Base-by-base conservation (phyloP, 2,888 invertebrate genomes). In the Netelia melanura region DNA sequence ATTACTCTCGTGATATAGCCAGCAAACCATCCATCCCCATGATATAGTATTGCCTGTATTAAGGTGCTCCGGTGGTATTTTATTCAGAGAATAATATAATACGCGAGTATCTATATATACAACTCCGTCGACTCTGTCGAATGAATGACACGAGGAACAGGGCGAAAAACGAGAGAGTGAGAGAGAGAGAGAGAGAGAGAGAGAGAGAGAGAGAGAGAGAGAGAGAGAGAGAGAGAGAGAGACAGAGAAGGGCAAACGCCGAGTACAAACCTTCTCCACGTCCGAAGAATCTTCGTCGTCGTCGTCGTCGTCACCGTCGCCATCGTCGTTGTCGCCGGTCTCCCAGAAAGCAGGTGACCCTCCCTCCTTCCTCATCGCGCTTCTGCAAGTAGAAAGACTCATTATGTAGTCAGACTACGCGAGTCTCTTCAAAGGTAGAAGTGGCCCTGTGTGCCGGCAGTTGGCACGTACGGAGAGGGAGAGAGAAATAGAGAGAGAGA, bases 301-400 rank as follows among this genome's bases (percentile, higher is more conserved):
- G 38, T 38, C 38, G 3, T 38, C 38, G 38, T 38, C 38, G 6
- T 38, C 38, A 6, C 6, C 38, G 8, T 38, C 38, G 38, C 6
- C 38, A 6, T 38, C 38, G 38, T 38, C 38, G 38, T 38, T 38
- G 38, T 38, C 38, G 38, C 38, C 38, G 38, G 38, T 38, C 38
- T 38, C 5, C 38, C 38, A 38, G 38, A 38, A 38, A 38, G 38
- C 38, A 38, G 38, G 38, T 38, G 38, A 38, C 38, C 38, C 38
- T 38, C 38, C 54, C 54, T 6, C 14, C 17, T 17, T 54, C 54
- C 17, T 14, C n/a, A 14, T 54, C 17, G 11, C 54, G 65, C 65
- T 17, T 68, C 75, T 86, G 86, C 88, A 89, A 90, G 90, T 90
- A 87, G 88, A 87, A 88, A 85, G 88, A 88, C 88, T 91, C 89